Evolutionary conservation across 2,797 vertebrate genomes (phyloP).

Genomic region (Kryptopterus vitreolus): DNA sequence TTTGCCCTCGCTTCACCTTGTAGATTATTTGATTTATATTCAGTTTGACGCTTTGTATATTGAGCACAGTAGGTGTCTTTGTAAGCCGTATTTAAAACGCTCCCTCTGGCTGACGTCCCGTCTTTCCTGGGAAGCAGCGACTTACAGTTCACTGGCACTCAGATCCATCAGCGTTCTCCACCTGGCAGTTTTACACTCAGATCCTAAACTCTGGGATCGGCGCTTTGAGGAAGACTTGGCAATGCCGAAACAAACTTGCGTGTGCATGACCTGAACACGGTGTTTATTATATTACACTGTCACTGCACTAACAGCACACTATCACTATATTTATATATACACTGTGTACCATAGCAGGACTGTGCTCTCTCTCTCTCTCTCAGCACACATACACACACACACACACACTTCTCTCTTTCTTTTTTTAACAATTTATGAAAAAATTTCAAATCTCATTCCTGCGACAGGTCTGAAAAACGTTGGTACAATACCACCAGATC

Average conservation of each 20-base stretch:
- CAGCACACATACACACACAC: not conserved
- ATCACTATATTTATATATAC: not conserved
- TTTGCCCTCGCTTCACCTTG: not conserved
- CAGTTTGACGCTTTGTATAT: not conserved
- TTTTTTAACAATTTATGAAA: no score
- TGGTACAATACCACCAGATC: no score
- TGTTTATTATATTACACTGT: not conserved
- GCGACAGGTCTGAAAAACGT: no score
- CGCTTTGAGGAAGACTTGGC: not conserved
- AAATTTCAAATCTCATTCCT: no score
- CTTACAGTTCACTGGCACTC: constrained; percentile 11
- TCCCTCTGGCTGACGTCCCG: not conserved
- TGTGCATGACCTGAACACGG: not conserved
- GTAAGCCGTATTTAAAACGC: not conserved
- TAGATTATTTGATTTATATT: not conserved
- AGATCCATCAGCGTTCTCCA: constrained; percentile 7
- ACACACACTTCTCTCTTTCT: not conserved
- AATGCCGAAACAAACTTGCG: not conserved
- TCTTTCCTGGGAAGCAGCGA: not conserved
- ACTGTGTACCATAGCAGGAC: not conserved
- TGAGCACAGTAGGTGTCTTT: constrained; percentile 3
- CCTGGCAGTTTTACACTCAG: constrained; percentile 5
- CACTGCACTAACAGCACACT: not conserved
- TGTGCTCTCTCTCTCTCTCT: not conserved
- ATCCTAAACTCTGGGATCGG: not conserved